These are phyloP conservation scores for Hesperophylax magnus DNA, from an alignment of 1,140 invertebrate genomes.

Conservation along the genomic window DNA sequence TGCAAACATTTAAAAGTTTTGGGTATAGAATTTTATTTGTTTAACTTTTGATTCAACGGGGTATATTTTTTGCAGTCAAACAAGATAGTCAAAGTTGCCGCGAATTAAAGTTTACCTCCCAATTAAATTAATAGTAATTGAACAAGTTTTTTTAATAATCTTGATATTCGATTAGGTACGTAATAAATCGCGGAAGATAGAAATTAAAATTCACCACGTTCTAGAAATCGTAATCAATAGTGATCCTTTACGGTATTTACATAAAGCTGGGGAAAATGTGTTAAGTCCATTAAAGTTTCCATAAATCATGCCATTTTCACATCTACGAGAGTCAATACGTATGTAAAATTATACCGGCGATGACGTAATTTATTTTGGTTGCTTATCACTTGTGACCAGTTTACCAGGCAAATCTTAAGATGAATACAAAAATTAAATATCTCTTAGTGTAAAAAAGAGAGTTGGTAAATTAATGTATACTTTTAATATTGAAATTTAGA, in stretches of 20 bases:
- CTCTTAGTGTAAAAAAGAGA: not conserved
- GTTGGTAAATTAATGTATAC: too few species aligned
- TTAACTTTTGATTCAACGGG: constrained; percentile 4
- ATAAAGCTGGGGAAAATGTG: constrained; percentile 15
- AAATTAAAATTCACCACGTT: not conserved
- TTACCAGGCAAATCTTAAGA: constrained; percentile 1
- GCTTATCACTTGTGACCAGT: not conserved
- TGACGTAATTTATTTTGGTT: constrained; percentile 17
- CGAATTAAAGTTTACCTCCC: not conserved
- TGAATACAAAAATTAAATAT: not conserved
- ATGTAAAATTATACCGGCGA: not conserved
- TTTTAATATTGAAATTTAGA: too few species aligned
- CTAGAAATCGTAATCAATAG: constrained; percentile 22
- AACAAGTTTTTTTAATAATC: constrained; percentile 16
- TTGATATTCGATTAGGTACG: not conserved
- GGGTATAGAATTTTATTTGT: constrained; percentile 10
- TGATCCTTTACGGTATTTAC: not conserved
- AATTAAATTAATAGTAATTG: constrained; percentile 1
- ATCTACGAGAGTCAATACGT: not conserved
- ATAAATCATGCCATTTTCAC: constrained; percentile 29
- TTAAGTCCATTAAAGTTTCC: constrained; percentile 13
- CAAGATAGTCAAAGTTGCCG: not conserved
- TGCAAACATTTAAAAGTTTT: not conserved
- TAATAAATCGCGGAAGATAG: constrained; percentile 6
- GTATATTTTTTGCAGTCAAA: not conserved